These are phyloP conservation scores for Agelas oroides DNA, from an alignment of 37 sponge, comb jelly and placozoan species.

Conservation along the genomic window DNA sequence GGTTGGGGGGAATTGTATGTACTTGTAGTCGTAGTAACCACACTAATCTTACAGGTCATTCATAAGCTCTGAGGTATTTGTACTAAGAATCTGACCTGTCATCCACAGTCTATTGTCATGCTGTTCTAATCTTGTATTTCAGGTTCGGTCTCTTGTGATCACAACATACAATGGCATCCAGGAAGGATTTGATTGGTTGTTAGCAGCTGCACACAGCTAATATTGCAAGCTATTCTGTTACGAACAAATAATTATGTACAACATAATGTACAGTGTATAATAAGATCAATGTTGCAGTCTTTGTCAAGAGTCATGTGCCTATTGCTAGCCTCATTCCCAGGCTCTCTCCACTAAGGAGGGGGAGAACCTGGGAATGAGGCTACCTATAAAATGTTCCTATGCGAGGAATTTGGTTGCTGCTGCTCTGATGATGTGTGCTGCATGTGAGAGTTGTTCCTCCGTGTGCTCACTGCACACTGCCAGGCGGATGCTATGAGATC, in stretches of 20 bases:
- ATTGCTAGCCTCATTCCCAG: no score
- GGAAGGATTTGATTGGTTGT: conserved; percentile 52
- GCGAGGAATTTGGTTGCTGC: conserved; percentile 36
- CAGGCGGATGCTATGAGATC: conserved; percentile 58
- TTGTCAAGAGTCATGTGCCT: no score
- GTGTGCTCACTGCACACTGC: conserved; percentile 60
- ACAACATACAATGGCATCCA: background rate
- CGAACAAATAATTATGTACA: no score
- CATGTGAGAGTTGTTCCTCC: conserved; percentile 63
- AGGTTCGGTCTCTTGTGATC: conserved; percentile 34
- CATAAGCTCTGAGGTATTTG: no score
- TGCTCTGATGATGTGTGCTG: conserved; percentile 59
- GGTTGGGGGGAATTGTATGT: conserved; percentile 11
- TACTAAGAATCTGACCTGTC: no score
- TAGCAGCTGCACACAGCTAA: conserved; percentile 1
- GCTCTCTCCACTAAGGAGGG: no score
- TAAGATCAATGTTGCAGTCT: no score
- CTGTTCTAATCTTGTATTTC: background rate
- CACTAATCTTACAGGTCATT: no score
- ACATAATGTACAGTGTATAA: no score
- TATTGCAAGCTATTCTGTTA: background rate
- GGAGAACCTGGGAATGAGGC: no score
- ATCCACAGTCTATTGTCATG: background rate
- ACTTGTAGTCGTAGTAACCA: background rate
- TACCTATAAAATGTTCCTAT: no score